Percentiles rank a stretch among this genome's conserved stretches.
Conservation (phyloP, 2,797 vertebrate genomes). For the Rhinatrema bivittatum region DNA sequence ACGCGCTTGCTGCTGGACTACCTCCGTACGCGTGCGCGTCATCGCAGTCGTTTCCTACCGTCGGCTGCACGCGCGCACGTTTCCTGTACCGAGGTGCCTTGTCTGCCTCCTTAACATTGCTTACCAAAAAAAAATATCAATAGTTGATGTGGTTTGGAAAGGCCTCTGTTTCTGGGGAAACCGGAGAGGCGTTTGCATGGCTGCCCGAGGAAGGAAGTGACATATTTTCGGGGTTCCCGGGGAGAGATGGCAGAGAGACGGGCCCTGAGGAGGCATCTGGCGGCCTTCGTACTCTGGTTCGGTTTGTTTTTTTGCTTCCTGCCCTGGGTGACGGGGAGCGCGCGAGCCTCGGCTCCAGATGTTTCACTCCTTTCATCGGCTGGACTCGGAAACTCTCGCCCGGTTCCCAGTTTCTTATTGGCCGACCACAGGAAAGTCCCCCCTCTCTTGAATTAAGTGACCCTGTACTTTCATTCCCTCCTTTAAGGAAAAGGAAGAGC, state of each 20-base stretch:
- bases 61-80: too few relatives aligned
- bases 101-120: too few relatives aligned
- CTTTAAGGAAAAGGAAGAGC: neutral
- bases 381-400: constrained; percentile 7
- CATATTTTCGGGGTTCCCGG: constrained; percentile 15
- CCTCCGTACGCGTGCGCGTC: too few relatives aligned
- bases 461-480: too few relatives aligned
- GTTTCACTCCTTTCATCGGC: constrained; percentile 15
- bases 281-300: constrained; percentile 6
- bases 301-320: neutral
- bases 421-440: constrained; percentile 16
- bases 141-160: constrained; percentile 18
- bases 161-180: constrained; percentile 35
- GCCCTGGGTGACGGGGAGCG: constrained; percentile 13
- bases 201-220: constrained; percentile 26
- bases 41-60: too few relatives aligned
- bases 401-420: constrained; percentile 12
- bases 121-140: constrained; percentile 24
- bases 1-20: too few relatives aligned
- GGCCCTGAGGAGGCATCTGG: constrained; percentile 6
- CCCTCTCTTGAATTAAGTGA: constrained; percentile 5
- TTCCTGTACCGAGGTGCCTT: too few relatives aligned
- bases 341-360: too few relatives aligned
- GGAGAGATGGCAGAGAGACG: neutral
- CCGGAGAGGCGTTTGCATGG: constrained; percentile 17